Evolutionary conservation across 2,113 vertebrate species (phyloP).

Genomic region (Herpailurus yagouaroundi): DNA sequence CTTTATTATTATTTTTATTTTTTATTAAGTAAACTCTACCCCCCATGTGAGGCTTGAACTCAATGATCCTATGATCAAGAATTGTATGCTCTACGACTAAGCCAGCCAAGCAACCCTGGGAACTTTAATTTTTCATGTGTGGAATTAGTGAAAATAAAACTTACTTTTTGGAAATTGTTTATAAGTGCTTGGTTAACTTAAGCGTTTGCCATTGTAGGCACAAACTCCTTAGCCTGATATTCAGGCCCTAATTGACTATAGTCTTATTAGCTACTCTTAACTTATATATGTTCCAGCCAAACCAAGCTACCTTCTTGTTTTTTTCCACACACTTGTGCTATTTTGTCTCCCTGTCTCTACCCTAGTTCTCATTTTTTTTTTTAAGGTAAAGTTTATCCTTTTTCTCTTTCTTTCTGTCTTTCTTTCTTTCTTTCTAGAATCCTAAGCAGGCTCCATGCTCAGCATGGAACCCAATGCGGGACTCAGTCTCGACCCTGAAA

Average conservation of each 20-base stretch:
- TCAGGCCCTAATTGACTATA: not conserved
- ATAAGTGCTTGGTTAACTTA: not conserved
- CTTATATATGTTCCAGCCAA: not conserved
- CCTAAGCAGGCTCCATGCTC: too few species aligned
- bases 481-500: too few species aligned
- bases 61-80: not conserved
- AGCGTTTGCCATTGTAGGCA: not conserved
- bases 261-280: not conserved
- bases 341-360: not conserved
- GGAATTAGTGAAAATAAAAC: conserved; percentile 4
- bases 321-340: not conserved
- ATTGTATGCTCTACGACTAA: not conserved
- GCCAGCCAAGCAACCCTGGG: not conserved
- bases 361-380: not conserved
- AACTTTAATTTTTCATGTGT: not conserved
- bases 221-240: not conserved
- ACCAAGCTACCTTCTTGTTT: not conserved
- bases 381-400: too few species aligned
- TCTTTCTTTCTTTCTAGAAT: too few species aligned
- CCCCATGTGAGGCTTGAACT: not conserved
- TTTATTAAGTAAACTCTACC: not conserved
- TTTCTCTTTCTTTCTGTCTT: too few species aligned
- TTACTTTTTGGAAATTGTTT: not conserved
- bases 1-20: not conserved
- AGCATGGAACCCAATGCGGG: too few species aligned